phyloP scores from a whole-genome alignment of 2,888 invertebrate genomes.

The Selenia dentaria region DNA sequence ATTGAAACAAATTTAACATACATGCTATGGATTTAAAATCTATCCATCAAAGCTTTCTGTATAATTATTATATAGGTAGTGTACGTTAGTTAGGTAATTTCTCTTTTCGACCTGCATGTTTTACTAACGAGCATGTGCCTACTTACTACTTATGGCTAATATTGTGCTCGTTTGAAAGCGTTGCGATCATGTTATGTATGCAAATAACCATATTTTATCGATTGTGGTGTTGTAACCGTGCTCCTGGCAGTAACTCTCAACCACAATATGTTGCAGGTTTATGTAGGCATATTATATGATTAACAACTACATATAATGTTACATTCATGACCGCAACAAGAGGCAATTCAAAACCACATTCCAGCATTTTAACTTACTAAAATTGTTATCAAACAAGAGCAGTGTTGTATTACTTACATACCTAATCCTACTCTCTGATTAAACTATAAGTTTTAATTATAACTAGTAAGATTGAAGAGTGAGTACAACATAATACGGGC shows the following conservation, averaged over 20 bases:
- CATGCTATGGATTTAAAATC: too few relatives aligned
- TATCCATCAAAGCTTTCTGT: too few relatives aligned
- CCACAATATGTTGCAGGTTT: not conserved
- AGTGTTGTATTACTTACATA: too few relatives aligned
- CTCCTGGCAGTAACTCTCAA: not conserved
- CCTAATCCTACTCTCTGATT: too few relatives aligned
- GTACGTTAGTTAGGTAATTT: not conserved
- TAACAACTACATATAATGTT: conserved; percentile 11
- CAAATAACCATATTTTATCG: conserved; percentile 3
- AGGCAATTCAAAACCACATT: conserved; percentile 12
- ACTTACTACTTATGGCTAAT: not conserved
- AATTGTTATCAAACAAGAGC: conserved; percentile 6
- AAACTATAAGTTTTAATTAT: too few relatives aligned
- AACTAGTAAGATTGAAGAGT: too few relatives aligned
- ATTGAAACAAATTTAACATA: too few relatives aligned
- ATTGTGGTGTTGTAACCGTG: not conserved
- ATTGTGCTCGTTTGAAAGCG: not conserved
- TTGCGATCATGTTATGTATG: not conserved
- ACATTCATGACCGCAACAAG: conserved; percentile 13
- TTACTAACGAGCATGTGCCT: not conserved
- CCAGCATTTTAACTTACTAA: conserved; percentile 21
- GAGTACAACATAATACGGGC: too few relatives aligned
- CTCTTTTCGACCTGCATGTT: not conserved
- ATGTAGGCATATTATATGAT: conserved; percentile 1
- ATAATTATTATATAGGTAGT: too few relatives aligned